Conservation (phyloP, 1,140 invertebrate species). For the Drosophila murphyi region DNA sequence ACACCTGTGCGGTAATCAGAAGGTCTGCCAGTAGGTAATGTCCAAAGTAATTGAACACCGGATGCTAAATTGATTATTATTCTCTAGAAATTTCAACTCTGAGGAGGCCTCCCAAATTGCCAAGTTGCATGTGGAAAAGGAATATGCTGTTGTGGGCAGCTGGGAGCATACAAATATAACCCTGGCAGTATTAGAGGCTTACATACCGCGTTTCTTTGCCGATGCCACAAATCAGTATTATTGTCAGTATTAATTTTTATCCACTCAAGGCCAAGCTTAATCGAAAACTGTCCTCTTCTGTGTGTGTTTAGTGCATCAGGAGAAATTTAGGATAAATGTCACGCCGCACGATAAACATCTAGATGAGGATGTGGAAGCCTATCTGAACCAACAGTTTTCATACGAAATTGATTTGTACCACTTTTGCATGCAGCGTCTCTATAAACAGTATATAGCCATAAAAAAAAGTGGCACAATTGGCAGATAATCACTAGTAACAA, state of each 20-base stretch:
- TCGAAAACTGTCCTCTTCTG: slow-evolving; percentile 85
- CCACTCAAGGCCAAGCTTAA: not conserved
- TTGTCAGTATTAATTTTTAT: slow-evolving; percentile 54
- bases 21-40: slow-evolving; percentile 69
- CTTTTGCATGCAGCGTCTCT: slow-evolving; percentile 93
- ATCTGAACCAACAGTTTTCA: slow-evolving; percentile 65
- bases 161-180: slow-evolving; percentile 94
- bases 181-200: slow-evolving; percentile 92
- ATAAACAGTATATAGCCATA: slow-evolving; percentile 91
- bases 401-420: slow-evolving; percentile 95
- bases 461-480: slow-evolving; percentile 56
- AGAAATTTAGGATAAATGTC: slow-evolving; percentile 88
- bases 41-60: not conserved
- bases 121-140: slow-evolving; percentile 92
- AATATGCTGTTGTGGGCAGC: slow-evolving; percentile 94
- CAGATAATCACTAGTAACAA: not conserved
- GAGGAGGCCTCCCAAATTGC: slow-evolving; percentile 91
- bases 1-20: slow-evolving; percentile 93
- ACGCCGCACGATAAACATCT: slow-evolving; percentile 65
- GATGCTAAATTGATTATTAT: not conserved
- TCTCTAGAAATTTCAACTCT: slow-evolving; percentile 91
- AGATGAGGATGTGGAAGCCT: slow-evolving; percentile 67
- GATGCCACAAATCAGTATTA: slow-evolving; percentile 86
- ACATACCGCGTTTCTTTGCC: slow-evolving; percentile 92
- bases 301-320: slow-evolving; percentile 83